Conservation (phyloP, 1,140 invertebrate species). For the Lordiphosa collinella region DNA sequence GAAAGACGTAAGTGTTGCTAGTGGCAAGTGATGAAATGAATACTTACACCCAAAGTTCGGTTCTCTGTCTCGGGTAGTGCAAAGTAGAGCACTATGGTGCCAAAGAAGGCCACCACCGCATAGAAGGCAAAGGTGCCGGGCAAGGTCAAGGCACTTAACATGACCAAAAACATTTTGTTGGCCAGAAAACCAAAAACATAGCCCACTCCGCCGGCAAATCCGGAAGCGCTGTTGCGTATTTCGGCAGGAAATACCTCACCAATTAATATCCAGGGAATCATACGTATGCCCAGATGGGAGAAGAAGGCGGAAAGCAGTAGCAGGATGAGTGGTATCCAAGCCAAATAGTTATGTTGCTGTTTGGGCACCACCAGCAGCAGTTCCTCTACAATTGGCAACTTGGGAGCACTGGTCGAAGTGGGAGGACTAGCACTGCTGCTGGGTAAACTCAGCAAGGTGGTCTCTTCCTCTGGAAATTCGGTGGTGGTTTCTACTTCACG, state of each 20-base stretch:
- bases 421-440: slow-evolving; percentile 5
- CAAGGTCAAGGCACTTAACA: slow-evolving; percentile 83
- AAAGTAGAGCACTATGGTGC: slow-evolving; percentile 82
- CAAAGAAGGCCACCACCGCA: slow-evolving; percentile 82
- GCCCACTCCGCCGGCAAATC: slow-evolving; percentile 84
- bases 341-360: slow-evolving; percentile 79
- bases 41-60: slow-evolving; percentile 82
- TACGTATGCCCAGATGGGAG: slow-evolving; percentile 85
- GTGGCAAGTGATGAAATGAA: neutral
- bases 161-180: slow-evolving; percentile 86
- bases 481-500: slow-evolving; percentile 36
- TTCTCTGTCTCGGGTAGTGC: slow-evolving; percentile 88
- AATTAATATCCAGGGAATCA: slow-evolving; percentile 88
- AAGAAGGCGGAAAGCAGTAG: slow-evolving; percentile 85
- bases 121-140: slow-evolving; percentile 85
- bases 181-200: slow-evolving; percentile 87
- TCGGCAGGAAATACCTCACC: slow-evolving; percentile 86
- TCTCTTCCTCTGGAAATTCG: slow-evolving; percentile 8
- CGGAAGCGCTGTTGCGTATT: slow-evolving; percentile 85
- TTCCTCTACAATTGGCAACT: slow-evolving; percentile 50
- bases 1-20: neutral
- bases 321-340: slow-evolving; percentile 85
- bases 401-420: slow-evolving; percentile 2
- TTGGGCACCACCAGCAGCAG: slow-evolving; percentile 66
- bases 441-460: slow-evolving; percentile 22